Base-by-base conservation (phyloP, 2,797 vertebrate species). In the Antennarius maculatus region DNA sequence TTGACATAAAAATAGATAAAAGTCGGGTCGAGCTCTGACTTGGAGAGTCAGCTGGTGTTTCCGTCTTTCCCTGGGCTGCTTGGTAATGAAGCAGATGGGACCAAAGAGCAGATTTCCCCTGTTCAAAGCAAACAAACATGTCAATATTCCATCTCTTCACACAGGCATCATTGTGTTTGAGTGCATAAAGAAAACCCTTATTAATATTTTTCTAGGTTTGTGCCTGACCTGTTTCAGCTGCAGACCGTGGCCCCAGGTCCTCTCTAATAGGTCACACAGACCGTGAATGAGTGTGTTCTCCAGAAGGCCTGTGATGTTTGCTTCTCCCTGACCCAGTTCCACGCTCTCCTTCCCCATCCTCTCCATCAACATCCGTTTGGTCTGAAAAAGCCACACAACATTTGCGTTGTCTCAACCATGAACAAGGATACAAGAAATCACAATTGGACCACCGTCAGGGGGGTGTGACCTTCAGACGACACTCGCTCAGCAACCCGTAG, bases 71-170 rank as follows among this genome's bases (percentile, higher is more conserved):
- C 89, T 96, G 94, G 79, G 94, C 92, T 4, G 95, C 95, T 89
- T 98, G 97, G 81, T 95, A 99, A 64, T 97, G 96, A 75, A 97
- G 93, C 82, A 99, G 91, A 92, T 99, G 98, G 48, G 98, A 99
- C 98, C 97, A 99, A 77, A 99, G 89, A 28, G 97, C 96, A 1
- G 96, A 99, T 68, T 97, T 99, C 2, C 97, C 97, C 97, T 99
- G 89, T 51, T 76, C 8, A 61, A 15, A 69, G 68, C 1, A 75
- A 61, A 74, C 39, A 80, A 23, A 34, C 61, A 28, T 7, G 34
- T 79, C 43, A 78, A 54, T 16, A 56, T 54, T 48, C 28, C 54
- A 14, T 11, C 13, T 13, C 7, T 37, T 43, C 16, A 52, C 37
- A n/a, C 34, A 29, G 34, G 63, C 7, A 7, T 27, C 7, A 67